phyloP scores from a whole-genome alignment of 2,113 vertebrate genomes.

The Seriola dumerili region DNA sequence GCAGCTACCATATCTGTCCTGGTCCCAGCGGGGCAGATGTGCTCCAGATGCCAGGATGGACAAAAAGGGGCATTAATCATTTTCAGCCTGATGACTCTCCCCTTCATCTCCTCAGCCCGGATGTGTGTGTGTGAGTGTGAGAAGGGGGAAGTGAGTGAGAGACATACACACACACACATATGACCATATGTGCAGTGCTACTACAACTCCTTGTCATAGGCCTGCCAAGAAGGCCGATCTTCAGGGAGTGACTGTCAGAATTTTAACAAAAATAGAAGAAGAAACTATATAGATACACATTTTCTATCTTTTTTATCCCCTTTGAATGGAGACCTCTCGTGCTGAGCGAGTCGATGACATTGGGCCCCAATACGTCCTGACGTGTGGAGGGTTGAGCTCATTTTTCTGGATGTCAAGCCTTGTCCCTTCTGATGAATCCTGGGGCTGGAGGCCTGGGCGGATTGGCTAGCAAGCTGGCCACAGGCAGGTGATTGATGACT shows the following conservation, averaged over 20 bases:
- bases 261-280: slow-evolving; percentile 48
- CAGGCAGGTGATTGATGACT: slow-evolving; percentile 82
- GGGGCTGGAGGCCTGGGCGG: slow-evolving; percentile 67
- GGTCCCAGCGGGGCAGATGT: slow-evolving; percentile 70
- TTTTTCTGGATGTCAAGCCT: slow-evolving; percentile 82
- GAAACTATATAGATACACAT: slow-evolving; percentile 26
- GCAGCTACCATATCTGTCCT: slow-evolving; percentile 73
- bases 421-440: slow-evolving; percentile 78
- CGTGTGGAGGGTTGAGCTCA: slow-evolving; percentile 69
- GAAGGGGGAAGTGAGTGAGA: slow-evolving; percentile 13
- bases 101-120: slow-evolving; percentile 54
- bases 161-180: slow-evolving; percentile 19
- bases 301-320: slow-evolving; percentile 48
- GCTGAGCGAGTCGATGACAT: slow-evolving; percentile 66
- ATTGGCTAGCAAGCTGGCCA: slow-evolving; percentile 55
- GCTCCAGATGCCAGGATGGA: slow-evolving; percentile 70
- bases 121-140: slow-evolving; percentile 61
- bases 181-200: not conserved
- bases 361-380: slow-evolving; percentile 65
- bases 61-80: slow-evolving; percentile 86
- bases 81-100: slow-evolving; percentile 81
- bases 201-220: not conserved
- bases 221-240: slow-evolving; percentile 17
- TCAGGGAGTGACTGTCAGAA: slow-evolving; percentile 44
- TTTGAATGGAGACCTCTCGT: slow-evolving; percentile 49